Evolutionary conservation across 2,797 vertebrate species (phyloP).

Genomic region (Cyprinodon diabolis): DNA sequence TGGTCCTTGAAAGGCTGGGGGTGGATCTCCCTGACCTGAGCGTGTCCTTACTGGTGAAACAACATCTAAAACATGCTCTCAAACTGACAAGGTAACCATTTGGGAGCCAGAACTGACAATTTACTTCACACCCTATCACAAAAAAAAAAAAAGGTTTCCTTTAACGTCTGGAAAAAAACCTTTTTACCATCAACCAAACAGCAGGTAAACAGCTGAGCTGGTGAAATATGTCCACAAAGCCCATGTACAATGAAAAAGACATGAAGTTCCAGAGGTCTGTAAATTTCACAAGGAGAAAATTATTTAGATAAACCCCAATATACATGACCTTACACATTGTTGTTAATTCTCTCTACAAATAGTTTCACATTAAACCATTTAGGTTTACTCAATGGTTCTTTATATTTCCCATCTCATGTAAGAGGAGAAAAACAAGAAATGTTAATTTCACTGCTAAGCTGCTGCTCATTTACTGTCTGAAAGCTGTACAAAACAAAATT

Average conservation of each 20-base stretch:
- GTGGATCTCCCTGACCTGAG: constrained; percentile 35
- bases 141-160: constrained; percentile 34
- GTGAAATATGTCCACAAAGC: constrained; percentile 24
- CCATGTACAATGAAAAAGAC: constrained; percentile 4
- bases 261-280: constrained; percentile 14
- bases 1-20: constrained; percentile 14
- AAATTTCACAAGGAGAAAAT: constrained; percentile 26
- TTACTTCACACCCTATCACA: constrained; percentile 36
- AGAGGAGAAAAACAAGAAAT: too few species aligned
- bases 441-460: too few species aligned
- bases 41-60: constrained; percentile 22
- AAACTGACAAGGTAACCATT: constrained; percentile 13
- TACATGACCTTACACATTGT: neutral
- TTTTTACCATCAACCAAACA: constrained; percentile 1
- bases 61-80: constrained; percentile 17
- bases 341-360: constrained; percentile 11
- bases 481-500: too few species aligned
- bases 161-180: constrained; percentile 22
- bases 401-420: neutral
- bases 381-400: neutral
- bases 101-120: constrained; percentile 45
- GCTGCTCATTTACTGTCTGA: too few species aligned
- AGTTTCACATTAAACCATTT: neutral
- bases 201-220: constrained; percentile 10
- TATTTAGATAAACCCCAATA: constrained; percentile 18